These are phyloP conservation scores for Octopus bimaculoides DNA, from an alignment of 1,140 invertebrate species.

Conservation along the genomic window DNA sequence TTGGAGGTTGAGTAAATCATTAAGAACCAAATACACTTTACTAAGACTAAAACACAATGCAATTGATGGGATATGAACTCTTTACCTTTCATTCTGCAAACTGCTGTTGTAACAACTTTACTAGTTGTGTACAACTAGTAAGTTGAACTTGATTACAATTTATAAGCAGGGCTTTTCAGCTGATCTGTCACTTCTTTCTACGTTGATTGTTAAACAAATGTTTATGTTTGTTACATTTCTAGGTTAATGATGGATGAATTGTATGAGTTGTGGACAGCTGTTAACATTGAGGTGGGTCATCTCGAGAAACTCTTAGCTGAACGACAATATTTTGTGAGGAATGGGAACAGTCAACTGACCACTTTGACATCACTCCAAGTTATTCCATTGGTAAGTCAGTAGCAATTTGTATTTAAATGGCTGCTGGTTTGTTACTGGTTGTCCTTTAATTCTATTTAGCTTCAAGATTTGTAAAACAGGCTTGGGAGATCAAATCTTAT, in stretches of 20 bases:
- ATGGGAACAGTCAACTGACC: background rate
- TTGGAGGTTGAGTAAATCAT: too few relatives aligned
- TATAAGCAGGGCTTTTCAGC: too few relatives aligned
- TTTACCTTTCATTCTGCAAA: too few relatives aligned
- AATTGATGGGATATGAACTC: too few relatives aligned
- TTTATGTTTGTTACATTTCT: background rate
- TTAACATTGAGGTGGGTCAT: slow-evolving; percentile 22
- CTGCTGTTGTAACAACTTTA: too few relatives aligned
- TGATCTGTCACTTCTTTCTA: too few relatives aligned
- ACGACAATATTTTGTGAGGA: background rate
- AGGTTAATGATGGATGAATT: slow-evolving; percentile 23
- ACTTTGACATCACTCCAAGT: background rate
- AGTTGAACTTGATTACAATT: too few relatives aligned
- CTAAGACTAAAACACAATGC: too few relatives aligned
- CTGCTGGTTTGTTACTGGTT: background rate
- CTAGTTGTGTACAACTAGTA: too few relatives aligned
- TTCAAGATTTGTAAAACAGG: background rate
- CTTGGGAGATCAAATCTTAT: background rate
- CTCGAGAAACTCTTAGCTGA: slow-evolving; percentile 21
- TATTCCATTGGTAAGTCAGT: background rate
- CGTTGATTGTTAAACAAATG: too few relatives aligned
- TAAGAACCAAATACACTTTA: too few relatives aligned
- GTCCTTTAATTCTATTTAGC: background rate
- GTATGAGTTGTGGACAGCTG: slow-evolving; percentile 23
- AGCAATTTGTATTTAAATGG: background rate